Percentiles rank a stretch among this genome's conserved stretches.
Conservation (phyloP, 2,797 vertebrate genomes). For the Rhinogobio ventralis region DNA sequence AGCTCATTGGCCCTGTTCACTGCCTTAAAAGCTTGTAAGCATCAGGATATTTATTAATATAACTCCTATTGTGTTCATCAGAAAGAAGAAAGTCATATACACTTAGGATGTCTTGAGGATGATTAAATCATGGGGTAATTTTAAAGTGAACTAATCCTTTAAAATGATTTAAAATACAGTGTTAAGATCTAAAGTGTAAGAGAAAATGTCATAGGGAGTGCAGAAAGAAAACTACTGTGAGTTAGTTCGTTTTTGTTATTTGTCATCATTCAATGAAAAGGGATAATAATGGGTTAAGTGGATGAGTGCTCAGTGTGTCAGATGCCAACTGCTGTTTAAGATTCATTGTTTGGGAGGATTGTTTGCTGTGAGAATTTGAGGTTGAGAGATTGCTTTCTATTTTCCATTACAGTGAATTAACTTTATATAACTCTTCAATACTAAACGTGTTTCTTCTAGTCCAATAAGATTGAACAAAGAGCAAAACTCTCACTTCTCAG, state of each 20-base stretch:
- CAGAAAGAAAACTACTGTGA: neutral
- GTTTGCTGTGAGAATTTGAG: neutral
- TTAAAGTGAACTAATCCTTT: too few relatives aligned
- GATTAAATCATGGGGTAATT: too few relatives aligned
- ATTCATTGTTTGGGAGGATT: neutral
- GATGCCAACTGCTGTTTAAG: neutral
- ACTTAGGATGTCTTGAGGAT: too few relatives aligned
- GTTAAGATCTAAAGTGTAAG: neutral
- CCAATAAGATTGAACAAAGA: neutral
- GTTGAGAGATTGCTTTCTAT: neutral
- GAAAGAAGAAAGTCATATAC: too few relatives aligned
- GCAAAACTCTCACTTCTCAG: neutral
- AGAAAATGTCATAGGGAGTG: neutral
- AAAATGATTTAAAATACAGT: neutral
- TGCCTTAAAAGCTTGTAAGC: too few relatives aligned
- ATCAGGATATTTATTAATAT: too few relatives aligned
- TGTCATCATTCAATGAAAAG: neutral
- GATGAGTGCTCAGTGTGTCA: neutral
- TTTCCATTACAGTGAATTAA: neutral
- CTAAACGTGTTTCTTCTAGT: neutral
- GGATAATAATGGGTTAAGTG: neutral
- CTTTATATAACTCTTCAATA: neutral
- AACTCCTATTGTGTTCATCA: too few relatives aligned
- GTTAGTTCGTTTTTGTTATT: neutral
- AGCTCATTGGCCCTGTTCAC: too few relatives aligned